Base-by-base conservation (phyloP, 53 echinoderm and acorn worm species). In the Pentamera pediparva region DNA sequence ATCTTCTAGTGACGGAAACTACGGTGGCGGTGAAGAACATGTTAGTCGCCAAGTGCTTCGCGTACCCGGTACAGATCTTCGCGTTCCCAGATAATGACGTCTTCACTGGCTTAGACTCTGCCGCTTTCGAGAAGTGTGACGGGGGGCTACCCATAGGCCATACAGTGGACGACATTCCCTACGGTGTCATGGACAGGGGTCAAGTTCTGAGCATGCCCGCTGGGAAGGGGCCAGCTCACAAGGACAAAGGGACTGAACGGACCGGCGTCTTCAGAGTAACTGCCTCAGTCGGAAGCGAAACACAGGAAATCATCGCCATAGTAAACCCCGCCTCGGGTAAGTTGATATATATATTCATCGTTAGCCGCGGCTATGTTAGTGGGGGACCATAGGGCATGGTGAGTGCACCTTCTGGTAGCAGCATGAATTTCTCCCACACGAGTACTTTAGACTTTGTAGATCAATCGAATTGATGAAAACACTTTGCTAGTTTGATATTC, bases 321-420 rank as follows among this genome's bases (percentile, higher is more conserved):
- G 65, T 39, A n/a, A 65, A 65, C 19, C 65, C 65, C 25, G 65
- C 37, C 36, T 40, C 36, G 39, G 65, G 65, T 65, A 65, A 36
- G n/a, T n/a, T n/a, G n/a, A n/a, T n/a, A n/a, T n/a, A n/a, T n/a
- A n/a, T n/a, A n/a, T n/a, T n/a, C n/a, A n/a, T n/a, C n/a, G n/a
- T n/a, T n/a, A n/a, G n/a, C n/a, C n/a, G n/a, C n/a, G n/a, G n/a
- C n/a, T n/a, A n/a, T n/a, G n/a, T n/a, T n/a, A n/a, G n/a, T n/a
- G n/a, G n/a, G n/a, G n/a, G n/a, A n/a, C n/a, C n/a, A n/a, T n/a
- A n/a, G n/a, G n/a, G n/a, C n/a, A n/a, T n/a, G n/a, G n/a, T n/a
- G n/a, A n/a, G n/a, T n/a, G n/a, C n/a, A n/a, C n/a, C n/a, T n/a
- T n/a, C n/a, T n/a, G n/a, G n/a, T n/a, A n/a, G n/a, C n/a, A n/a